Percentiles rank a stretch among this genome's conserved stretches.
Evolutionary conservation across 2,888 invertebrate species (phyloP).

Genomic region (Labia minor): DNA sequence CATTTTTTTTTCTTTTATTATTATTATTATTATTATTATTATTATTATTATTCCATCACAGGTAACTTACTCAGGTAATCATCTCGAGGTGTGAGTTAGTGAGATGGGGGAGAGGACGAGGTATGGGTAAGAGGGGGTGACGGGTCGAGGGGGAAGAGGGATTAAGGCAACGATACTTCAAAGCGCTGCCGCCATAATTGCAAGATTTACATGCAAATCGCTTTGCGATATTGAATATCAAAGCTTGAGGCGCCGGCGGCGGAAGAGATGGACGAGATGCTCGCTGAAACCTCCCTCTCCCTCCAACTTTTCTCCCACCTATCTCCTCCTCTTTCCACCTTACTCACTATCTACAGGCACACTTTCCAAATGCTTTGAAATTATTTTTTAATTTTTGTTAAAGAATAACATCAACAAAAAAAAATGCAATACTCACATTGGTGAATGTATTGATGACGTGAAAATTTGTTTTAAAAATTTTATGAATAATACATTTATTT

Average conservation of each 20-base stretch:
- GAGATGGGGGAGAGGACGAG: no score
- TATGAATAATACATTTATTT: no score
- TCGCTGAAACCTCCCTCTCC: not conserved
- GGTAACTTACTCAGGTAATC: no score
- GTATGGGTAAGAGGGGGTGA: no score
- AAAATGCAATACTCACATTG: not conserved
- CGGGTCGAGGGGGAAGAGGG: not conserved
- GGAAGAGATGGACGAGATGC: slow-evolving; percentile 9
- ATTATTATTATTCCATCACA: no score
- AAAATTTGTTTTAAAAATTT: no score
- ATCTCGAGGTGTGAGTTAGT: no score
- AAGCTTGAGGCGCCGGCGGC: slow-evolving; percentile 7
- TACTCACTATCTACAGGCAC: no score
- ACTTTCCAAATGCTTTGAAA: no score
- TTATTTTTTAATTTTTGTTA: slow-evolving; percentile 8
- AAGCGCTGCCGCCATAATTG: slow-evolving; percentile 2
- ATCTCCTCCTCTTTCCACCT: no score
- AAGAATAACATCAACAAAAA: not conserved
- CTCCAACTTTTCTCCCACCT: not conserved
- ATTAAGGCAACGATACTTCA: slow-evolving; percentile 2
- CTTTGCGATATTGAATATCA: slow-evolving; percentile 13
- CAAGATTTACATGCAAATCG: slow-evolving; percentile 13
- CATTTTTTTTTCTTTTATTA: no score
- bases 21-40: no score
- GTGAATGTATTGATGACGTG: not conserved